Base-by-base conservation (phyloP, 2,113 vertebrate genomes). In the Pterocles burchelli region DNA sequence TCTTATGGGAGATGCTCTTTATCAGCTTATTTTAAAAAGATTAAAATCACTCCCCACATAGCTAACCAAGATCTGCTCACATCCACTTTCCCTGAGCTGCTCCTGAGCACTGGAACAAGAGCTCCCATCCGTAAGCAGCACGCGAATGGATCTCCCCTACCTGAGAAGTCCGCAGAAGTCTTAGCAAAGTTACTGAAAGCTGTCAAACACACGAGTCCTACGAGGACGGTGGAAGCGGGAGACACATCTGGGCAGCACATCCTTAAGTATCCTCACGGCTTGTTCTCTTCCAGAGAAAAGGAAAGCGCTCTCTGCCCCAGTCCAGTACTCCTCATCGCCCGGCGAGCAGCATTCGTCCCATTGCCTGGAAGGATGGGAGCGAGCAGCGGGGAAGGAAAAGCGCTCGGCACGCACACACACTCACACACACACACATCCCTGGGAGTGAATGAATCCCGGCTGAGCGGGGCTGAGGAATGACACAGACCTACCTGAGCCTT, bases 121-220 rank as follows among this genome's bases (percentile, higher is more conserved):
- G 61, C 45, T 63, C 57, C 41, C 49, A 6, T 18, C 62, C 48
- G 6, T 0, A 9, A 62, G 49, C 87, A 85, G 55, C 34, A 7
- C 3, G 19, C 0, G 9, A 36, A 75, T 34, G 45, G 58, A 59
- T 52, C 86, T 85, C 70, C 86, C 97, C 85, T 97, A 99, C 99
- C 99, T 98, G 99, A 98, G 66, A 98, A 98, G 91, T 99, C 98
- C 6, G 98, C 95, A 45, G 98, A 98, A 90, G 98, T 98, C 83
- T 88, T 89, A 55, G 97, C 95, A 97, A 98, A 96, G 93, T 98
- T 98, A 97, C 98, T 93, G 96, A 97, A 97, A 96, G 96, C 97
- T 94, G 95, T 76, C 95, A 98, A 88, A 78, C 97, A 98, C 96
- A 98, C 55, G 95, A 99, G 96, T 98, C 98, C 98, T 89, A 98